These are phyloP conservation scores for Avahi laniger DNA, from an alignment of 2,797 vertebrate genomes.

Conservation along the genomic window DNA sequence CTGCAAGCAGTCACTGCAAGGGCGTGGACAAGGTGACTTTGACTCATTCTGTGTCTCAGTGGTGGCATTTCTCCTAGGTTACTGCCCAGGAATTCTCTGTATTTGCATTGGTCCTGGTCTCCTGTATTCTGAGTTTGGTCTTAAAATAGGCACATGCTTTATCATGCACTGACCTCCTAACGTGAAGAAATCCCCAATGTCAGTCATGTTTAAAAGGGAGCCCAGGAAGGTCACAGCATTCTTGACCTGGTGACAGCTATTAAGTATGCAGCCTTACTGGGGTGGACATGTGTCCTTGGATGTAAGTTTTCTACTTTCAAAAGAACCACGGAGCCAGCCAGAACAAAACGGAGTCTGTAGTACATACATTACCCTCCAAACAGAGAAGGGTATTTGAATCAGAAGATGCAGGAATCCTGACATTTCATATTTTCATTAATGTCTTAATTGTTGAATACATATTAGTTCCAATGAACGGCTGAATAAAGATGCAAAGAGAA, in stretches of 20 bases:
- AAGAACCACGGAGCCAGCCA: neutral
- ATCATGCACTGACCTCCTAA: constrained; percentile 1
- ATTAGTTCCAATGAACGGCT: too few species aligned
- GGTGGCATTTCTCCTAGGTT: neutral
- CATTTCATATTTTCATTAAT: neutral
- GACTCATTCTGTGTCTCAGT: neutral
- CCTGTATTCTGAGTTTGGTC: neutral
- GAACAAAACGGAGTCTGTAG: neutral
- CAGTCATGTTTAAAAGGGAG: neutral
- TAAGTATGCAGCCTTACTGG: neutral
- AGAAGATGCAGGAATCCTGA: neutral
- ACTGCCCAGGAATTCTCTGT: neutral
- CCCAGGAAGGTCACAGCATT: neutral
- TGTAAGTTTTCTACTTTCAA: neutral
- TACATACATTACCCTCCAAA: neutral
- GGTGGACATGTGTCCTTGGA: neutral
- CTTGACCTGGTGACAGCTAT: neutral
- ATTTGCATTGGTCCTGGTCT: neutral
- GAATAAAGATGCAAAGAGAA: neutral
- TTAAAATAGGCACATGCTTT: constrained; percentile 45
- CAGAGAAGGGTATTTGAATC: neutral
- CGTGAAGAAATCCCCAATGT: neutral
- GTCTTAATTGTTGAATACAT: neutral
- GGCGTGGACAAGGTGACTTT: neutral
- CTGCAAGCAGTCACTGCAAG: too few species aligned